A percentile compares a stretch with the other conserved stretches of the same genome.
These are phyloP conservation scores for Idaea biselata DNA, from an alignment of 2,888 invertebrate genomes.

Conservation along the genomic window DNA sequence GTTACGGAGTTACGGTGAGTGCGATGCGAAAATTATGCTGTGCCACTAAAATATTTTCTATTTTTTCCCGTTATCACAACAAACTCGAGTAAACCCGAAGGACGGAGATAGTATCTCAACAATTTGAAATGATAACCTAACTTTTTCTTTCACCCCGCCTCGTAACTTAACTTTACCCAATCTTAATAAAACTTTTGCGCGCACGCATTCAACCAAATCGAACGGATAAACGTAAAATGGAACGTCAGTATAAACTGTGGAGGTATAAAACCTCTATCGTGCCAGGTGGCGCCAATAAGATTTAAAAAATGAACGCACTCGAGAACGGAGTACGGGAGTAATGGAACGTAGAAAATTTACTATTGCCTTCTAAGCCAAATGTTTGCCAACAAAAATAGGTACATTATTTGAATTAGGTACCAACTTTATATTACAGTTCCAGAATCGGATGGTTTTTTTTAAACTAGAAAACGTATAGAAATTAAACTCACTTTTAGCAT, in stretches of 20 bases:
- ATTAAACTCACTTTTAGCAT: too few relatives aligned
- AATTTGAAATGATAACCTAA: too few relatives aligned
- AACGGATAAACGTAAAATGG: neutral
- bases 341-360: conserved; percentile 70
- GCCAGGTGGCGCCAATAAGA: conserved; percentile 70
- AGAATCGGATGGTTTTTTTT: too few relatives aligned
- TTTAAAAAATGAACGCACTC: conserved; percentile 61
- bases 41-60: too few relatives aligned
- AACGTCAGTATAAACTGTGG: neutral
- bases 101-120: too few relatives aligned
- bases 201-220: neutral
- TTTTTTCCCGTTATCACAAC: too few relatives aligned
- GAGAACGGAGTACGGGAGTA: conserved; percentile 39
- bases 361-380: conserved; percentile 42
- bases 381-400: neutral
- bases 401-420: neutral
- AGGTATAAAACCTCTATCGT: neutral
- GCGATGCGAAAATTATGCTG: too few relatives aligned
- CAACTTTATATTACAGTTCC: neutral
- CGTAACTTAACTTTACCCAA: neutral
- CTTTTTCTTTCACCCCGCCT: neutral
- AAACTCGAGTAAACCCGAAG: too few relatives aligned
- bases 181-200: neutral
- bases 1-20: too few relatives aligned
- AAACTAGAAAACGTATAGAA: too few relatives aligned